Conservation (phyloP, 2,888 invertebrate genomes). For the Cheilosia impressa region DNA sequence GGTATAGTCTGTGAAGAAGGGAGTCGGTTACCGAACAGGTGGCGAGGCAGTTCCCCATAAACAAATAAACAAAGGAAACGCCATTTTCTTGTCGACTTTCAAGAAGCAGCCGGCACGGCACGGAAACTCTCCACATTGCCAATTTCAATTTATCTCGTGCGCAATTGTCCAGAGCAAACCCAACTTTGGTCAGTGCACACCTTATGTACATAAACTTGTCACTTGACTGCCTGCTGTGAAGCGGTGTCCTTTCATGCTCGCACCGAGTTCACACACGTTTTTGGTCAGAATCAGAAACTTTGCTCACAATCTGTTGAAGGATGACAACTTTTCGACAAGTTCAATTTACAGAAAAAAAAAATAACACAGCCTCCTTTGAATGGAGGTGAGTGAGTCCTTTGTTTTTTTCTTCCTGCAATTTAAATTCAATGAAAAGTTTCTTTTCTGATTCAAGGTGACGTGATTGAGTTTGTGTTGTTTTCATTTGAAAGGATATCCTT, state of each 20-base stretch:
- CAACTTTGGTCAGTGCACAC: constrained; percentile 14
- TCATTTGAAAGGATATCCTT: constrained; percentile 37
- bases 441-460: constrained; percentile 47
- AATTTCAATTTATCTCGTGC: constrained; percentile 40
- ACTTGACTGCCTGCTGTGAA: constrained; percentile 24
- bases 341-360: constrained; percentile 22
- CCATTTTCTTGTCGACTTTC: constrained; percentile 5
- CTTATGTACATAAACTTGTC: constrained; percentile 3
- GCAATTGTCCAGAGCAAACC: constrained; percentile 23
- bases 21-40: no score
- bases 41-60: no score
- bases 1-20: no score
- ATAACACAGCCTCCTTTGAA: not conserved
- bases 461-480: constrained; percentile 24
- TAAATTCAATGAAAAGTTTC: constrained; percentile 64
- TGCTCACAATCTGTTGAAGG: constrained; percentile 39
- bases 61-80: constrained; percentile 1
- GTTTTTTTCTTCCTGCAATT: constrained; percentile 50
- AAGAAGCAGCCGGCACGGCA: not conserved
- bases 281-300: constrained; percentile 54
- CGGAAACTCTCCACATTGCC: constrained; percentile 23
- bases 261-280: constrained; percentile 10
- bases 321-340: constrained; percentile 46
- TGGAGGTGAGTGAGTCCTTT: not conserved
- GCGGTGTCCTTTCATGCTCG: constrained; percentile 28